These are phyloP conservation scores for Peucedramus taeniatus DNA, from an alignment of 2,113 vertebrate species.

Conservation along the genomic window DNA sequence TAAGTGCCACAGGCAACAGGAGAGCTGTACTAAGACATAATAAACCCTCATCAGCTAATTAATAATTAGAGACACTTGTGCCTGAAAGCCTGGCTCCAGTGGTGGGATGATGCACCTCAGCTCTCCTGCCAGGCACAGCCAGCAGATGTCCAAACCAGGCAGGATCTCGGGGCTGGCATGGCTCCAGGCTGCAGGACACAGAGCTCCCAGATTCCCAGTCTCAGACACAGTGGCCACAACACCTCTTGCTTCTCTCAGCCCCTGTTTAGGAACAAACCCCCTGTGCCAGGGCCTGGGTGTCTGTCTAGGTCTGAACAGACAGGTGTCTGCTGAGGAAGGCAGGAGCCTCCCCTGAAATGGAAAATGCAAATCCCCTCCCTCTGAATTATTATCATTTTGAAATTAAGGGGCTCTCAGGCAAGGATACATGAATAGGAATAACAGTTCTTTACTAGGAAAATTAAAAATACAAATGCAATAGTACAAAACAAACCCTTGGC, in stretches of 20 bases:
- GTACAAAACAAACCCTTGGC: too few relatives aligned
- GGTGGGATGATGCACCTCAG: conserved; percentile 17
- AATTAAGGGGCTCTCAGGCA: too few relatives aligned
- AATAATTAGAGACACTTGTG: conserved; percentile 43
- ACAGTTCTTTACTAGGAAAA: too few relatives aligned
- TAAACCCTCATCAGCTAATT: conserved; percentile 56
- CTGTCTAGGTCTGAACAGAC: neutral
- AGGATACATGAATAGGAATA: too few relatives aligned
- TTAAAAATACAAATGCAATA: too few relatives aligned
- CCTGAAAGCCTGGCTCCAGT: conserved; percentile 43
- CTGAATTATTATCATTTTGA: too few relatives aligned
- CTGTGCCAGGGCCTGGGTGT: neutral
- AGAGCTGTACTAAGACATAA: conserved; percentile 1
- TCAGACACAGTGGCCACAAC: neutral
- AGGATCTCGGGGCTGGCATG: neutral
- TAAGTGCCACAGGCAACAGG: conserved; percentile 18
- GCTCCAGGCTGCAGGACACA: neutral
- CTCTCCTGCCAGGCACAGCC: neutral
- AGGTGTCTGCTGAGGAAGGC: too few relatives aligned
- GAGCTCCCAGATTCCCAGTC: neutral
- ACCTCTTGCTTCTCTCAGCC: fast-evolving
- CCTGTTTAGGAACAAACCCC: neutral
- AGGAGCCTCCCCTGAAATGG: too few relatives aligned
- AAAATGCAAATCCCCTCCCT: too few relatives aligned
- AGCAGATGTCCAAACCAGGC: neutral